Percentiles rank a stretch among this genome's conserved stretches.
phyloP scores from a whole-genome alignment of 2,797 vertebrate species.

The Poecilia gillii region DNA sequence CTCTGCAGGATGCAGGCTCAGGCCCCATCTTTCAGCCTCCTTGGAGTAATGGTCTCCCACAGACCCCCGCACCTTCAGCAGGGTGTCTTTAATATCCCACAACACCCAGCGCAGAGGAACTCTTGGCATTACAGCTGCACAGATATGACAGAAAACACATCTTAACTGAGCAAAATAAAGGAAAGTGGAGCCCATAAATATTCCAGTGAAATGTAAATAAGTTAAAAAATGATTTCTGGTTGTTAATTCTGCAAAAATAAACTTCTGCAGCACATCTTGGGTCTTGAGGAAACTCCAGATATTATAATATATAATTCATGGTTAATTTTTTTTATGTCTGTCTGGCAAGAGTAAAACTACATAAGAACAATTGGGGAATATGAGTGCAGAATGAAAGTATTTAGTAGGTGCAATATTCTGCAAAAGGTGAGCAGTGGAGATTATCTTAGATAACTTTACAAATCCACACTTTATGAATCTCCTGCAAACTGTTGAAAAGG shows the following conservation, averaged over 20 bases:
- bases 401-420: background rate
- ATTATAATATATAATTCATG: background rate
- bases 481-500: background rate
- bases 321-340: background rate
- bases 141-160: slow-evolving; percentile 7
- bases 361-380: background rate
- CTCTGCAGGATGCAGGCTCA: slow-evolving; percentile 74
- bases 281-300: background rate
- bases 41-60: slow-evolving; percentile 88
- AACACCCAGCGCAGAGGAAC: slow-evolving; percentile 84
- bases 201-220: background rate
- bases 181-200: background rate
- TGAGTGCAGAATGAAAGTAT: background rate
- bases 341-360: background rate
- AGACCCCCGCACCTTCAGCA: slow-evolving; percentile 86
- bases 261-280: background rate
- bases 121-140: slow-evolving; percentile 74
- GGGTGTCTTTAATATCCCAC: slow-evolving; percentile 94
- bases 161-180: background rate
- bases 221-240: background rate
- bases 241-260: background rate
- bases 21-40: slow-evolving; percentile 81
- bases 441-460: background rate
- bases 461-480: background rate
- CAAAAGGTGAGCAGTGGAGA: background rate